phyloP scores from a whole-genome alignment of 2,113 vertebrate species.

The Pterocles burchelli region DNA sequence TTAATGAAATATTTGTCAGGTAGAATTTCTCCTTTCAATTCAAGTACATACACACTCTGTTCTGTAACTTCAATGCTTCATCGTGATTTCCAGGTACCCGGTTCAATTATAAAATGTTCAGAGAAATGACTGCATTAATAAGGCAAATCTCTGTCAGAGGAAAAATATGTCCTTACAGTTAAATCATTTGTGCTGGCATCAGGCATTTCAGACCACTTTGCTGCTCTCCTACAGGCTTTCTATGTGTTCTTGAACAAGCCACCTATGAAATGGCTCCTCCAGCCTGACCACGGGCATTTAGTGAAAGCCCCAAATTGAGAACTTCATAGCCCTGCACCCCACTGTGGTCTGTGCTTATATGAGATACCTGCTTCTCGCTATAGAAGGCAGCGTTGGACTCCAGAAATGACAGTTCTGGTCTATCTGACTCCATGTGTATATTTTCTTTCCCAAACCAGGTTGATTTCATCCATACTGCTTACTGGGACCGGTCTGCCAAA shows the following conservation, averaged over 20 bases:
- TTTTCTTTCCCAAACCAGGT: neutral
- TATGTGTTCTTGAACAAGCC: neutral
- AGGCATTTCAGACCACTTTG: neutral
- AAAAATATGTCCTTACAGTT: neutral
- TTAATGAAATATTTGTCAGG: neutral
- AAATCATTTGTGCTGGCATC: neutral
- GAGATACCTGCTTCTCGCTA: accelerated
- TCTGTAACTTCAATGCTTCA: neutral
- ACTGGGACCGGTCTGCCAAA: neutral
- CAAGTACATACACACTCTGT: neutral
- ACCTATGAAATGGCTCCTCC: neutral
- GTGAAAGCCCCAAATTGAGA: neutral
- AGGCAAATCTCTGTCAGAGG: neutral
- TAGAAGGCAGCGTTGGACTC: neutral
- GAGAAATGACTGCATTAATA: neutral
- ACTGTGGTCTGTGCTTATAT: accelerated
- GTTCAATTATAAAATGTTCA: neutral
- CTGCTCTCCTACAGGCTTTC: neutral
- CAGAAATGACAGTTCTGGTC: neutral
- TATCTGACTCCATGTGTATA: accelerated
- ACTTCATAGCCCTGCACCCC: neutral
- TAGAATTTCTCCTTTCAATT: neutral
- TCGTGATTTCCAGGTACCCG: neutral
- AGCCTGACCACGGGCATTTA: neutral
- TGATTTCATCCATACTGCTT: neutral